phyloP scores from a whole-genome alignment of 1,140 invertebrate species.

The Hirudo medicinalis region DNA sequence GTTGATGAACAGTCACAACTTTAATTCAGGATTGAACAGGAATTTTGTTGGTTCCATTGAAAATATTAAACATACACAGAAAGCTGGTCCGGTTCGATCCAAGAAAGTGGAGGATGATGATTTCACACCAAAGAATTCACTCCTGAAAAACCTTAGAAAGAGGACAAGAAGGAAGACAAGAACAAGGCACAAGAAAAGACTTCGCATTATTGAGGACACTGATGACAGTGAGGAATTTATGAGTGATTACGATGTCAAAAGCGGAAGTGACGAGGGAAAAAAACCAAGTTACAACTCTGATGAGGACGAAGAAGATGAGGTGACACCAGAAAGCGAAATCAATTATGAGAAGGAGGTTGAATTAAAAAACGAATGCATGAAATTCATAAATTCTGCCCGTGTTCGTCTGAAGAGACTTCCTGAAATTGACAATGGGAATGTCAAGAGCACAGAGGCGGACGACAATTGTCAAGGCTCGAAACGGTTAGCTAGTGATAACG shows the following conservation, averaged over 20 bases:
- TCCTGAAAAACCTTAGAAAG: constrained; percentile 6
- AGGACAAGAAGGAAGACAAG: constrained; percentile 16
- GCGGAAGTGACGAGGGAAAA: background rate
- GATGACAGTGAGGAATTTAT: background rate
- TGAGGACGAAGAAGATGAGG: constrained; percentile 6
- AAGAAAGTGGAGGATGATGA: background rate
- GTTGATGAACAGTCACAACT: background rate
- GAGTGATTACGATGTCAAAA: background rate
- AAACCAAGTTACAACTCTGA: background rate
- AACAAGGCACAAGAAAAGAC: constrained; percentile 19
- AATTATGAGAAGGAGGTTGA: background rate
- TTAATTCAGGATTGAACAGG: background rate
- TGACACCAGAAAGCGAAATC: background rate
- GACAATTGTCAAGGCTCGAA: background rate
- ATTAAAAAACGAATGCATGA: background rate
- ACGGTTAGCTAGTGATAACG: background rate
- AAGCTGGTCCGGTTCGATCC: background rate
- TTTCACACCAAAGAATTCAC: background rate
- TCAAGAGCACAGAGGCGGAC: background rate
- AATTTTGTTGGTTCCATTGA: background rate
- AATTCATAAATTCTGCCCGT: too few species aligned
- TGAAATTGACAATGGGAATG: background rate
- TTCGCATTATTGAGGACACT: constrained; percentile 1
- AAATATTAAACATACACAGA: too few species aligned
- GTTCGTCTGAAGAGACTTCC: too few species aligned